A percentile compares a stretch with the other conserved stretches of the same genome.
These are phyloP conservation scores for Bovichtus variegatus DNA, from an alignment of 2,797 vertebrate species.

Conservation along the genomic window DNA sequence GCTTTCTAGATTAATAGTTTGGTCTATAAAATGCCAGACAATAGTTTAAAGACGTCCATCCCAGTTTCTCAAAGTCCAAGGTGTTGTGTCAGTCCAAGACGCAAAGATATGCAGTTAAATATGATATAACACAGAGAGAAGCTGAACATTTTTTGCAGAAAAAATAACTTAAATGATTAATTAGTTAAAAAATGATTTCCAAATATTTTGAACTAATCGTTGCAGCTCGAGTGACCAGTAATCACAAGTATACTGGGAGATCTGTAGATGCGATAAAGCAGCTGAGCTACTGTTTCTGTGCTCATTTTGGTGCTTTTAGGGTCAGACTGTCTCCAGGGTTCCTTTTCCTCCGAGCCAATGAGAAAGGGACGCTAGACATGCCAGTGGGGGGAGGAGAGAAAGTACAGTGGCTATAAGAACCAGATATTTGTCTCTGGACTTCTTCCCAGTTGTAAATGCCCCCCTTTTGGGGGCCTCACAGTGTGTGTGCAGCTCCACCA, in stretches of 20 bases:
- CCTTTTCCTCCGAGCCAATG: constrained; percentile 69
- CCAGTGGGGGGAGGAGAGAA: constrained; percentile 66
- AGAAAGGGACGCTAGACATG: constrained; percentile 72
- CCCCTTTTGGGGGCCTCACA: constrained; percentile 85
- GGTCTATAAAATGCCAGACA: no score
- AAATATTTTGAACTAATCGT: no score
- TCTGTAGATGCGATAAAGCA: constrained; percentile 28
- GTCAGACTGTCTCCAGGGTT: constrained; percentile 54
- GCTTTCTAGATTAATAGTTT: no score
- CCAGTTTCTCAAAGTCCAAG: no score
- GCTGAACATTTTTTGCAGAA: no score
- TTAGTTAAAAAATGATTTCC: no score
- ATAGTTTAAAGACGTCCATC: no score
- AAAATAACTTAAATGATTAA: no score
- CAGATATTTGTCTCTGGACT: constrained; percentile 84
- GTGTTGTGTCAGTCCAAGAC: no score
- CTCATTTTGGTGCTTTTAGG: constrained; percentile 52
- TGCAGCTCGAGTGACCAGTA: not conserved
- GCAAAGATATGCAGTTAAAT: no score
- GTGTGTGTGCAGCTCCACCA: constrained; percentile 77
- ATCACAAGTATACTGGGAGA: constrained; percentile 20
- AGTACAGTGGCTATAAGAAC: constrained; percentile 82
- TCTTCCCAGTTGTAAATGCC: constrained; percentile 85
- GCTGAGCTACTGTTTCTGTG: constrained; percentile 27
- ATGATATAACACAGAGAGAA: no score